phyloP scores from a whole-genome alignment of 2,888 invertebrate genomes.

The Willowsia nigromaculata region DNA sequence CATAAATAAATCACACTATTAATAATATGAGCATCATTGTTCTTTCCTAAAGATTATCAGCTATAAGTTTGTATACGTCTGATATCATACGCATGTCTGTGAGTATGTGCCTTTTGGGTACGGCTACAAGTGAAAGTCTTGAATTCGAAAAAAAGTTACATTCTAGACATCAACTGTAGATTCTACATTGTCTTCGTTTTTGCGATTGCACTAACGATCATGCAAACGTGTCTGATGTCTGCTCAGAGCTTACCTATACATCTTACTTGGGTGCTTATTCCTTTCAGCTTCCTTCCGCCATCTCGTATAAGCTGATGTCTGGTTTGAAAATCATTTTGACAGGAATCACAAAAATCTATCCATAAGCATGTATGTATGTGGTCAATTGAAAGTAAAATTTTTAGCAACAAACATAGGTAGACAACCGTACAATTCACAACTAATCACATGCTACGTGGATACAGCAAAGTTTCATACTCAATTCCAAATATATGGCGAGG shows the following conservation, averaged over 20 bases:
- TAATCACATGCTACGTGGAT: too few species aligned
- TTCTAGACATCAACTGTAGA: neutral
- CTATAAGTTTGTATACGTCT: neutral
- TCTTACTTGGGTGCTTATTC: neutral
- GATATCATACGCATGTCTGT: neutral
- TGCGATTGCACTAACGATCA: neutral
- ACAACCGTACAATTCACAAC: too few species aligned
- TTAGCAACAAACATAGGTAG: too few species aligned
- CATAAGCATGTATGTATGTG: too few species aligned
- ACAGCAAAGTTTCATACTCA: too few species aligned
- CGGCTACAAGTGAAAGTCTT: conserved; percentile 10
- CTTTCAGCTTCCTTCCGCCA: neutral
- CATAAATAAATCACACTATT: conserved; percentile 37
- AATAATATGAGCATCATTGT: conserved; percentile 25
- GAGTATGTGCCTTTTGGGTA: neutral
- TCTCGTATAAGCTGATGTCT: neutral
- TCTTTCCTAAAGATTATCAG: neutral
- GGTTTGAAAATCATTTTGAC: neutral
- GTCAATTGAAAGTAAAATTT: too few species aligned
- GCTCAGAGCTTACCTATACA: too few species aligned
- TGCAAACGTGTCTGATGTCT: neutral
- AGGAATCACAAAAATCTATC: neutral
- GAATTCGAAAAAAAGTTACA: too few species aligned
- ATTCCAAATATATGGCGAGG: too few species aligned
- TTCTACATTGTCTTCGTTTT: neutral